phyloP scores from a whole-genome alignment of 35 echinoderm and acorn worm species.

The Chiridota heheva region DNA sequence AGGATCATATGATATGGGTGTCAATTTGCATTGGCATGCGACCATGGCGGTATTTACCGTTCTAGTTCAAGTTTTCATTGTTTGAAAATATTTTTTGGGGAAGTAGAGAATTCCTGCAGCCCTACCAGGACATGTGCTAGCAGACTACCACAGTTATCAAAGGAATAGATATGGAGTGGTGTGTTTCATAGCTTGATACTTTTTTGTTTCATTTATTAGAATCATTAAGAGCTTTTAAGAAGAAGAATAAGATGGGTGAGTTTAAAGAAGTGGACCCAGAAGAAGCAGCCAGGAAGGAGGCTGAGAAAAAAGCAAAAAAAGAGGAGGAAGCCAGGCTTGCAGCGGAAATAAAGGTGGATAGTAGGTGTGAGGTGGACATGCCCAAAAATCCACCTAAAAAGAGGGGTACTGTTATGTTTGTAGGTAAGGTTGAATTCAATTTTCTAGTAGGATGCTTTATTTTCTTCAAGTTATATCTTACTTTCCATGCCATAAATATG shows the following conservation, averaged over 20 bases:
- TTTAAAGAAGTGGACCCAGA: conserved; percentile 79
- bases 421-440: conserved; percentile 59
- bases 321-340: conserved; percentile 65
- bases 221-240: conserved; percentile 88
- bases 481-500: no score
- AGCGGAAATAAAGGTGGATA: conserved; percentile 58
- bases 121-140: no score
- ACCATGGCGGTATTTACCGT: no score
- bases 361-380: conserved; percentile 81
- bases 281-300: conserved; percentile 65
- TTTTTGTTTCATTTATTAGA: conserved; percentile 48
- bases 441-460: background rate
- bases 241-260: conserved; percentile 86
- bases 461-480: no score
- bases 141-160: no score
- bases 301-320: conserved; percentile 51
- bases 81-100: no score
- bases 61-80: no score
- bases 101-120: no score
- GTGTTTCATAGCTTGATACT: no score
- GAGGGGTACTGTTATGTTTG: conserved; percentile 89
- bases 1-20: no score
- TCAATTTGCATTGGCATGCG: no score
- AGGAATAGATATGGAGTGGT: background rate
- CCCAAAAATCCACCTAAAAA: conserved; percentile 77